Conservation (phyloP, 2,888 invertebrate genomes). For the Aleiodes leptofemur region DNA sequence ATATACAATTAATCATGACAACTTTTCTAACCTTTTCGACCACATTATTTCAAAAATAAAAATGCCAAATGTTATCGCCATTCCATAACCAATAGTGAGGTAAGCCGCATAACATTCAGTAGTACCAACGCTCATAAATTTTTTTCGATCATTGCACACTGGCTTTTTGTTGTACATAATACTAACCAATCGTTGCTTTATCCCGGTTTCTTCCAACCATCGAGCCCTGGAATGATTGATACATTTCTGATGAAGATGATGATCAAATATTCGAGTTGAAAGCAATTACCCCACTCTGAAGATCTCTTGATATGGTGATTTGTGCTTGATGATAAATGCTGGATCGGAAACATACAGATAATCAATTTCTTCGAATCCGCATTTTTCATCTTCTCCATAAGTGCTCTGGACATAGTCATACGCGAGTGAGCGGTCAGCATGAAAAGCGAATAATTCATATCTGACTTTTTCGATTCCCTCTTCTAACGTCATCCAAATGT, state of each 20-base stretch:
- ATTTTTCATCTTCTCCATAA: conserved; percentile 83
- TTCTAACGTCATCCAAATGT: conserved; percentile 79
- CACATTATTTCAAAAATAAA: conserved; percentile 66
- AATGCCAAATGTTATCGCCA: conserved; percentile 74
- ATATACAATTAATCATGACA: too few relatives aligned
- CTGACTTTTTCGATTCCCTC: conserved; percentile 80
- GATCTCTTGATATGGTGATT: conserved; percentile 75
- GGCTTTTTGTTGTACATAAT: conserved; percentile 80
- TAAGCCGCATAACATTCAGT: conserved; percentile 78
- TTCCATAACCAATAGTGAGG: conserved; percentile 76
- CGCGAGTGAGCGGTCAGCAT: conserved; percentile 81
- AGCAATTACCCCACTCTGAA: conserved; percentile 63
- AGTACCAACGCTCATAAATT: conserved; percentile 81
- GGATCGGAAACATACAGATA: conserved; percentile 68
- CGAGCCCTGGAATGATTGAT: conserved; percentile 66
- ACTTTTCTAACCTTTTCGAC: conserved; percentile 25
- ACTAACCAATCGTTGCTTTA: conserved; percentile 78
- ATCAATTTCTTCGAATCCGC: conserved; percentile 81
- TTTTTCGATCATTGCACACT: conserved; percentile 77
- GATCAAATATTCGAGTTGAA: background rate
- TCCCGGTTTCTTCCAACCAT: conserved; percentile 79
- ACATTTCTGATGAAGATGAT: background rate
- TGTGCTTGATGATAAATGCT: conserved; percentile 63
- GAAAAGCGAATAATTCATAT: conserved; percentile 82
- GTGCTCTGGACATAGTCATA: conserved; percentile 82